A percentile compares a stretch with the other conserved stretches of the same genome.
Evolutionary conservation across 2,113 vertebrate genomes (phyloP).

Genomic region (Cairina moschata): DNA sequence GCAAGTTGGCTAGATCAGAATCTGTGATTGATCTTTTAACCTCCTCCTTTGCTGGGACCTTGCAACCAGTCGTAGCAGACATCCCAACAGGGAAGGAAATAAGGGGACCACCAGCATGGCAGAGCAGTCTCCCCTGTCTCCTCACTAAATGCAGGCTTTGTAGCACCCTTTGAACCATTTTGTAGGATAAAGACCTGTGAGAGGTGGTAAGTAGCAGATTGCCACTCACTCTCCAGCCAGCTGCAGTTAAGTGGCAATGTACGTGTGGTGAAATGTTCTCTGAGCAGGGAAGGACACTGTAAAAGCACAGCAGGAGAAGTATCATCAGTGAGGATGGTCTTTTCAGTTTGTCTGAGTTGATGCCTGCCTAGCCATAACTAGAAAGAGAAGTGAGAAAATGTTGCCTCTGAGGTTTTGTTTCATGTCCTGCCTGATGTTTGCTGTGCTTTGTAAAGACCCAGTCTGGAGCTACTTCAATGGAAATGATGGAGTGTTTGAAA

Average conservation of each 20-base stretch:
- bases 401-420: slow-evolving; percentile 10
- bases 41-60: background rate
- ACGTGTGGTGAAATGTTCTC: background rate
- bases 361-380: background rate
- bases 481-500: background rate
- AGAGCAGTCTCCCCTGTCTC: background rate
- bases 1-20: background rate
- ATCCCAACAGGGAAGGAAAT: background rate
- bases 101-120: accelerated
- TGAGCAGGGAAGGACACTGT: background rate
- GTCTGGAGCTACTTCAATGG: background rate
- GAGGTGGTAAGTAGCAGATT: background rate
- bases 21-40: background rate
- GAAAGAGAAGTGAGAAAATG: slow-evolving; percentile 26
- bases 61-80: background rate
- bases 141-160: accelerated
- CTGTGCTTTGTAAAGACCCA: background rate
- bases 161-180: background rate
- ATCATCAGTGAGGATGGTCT: accelerated
- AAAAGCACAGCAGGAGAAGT: background rate
- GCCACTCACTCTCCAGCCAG: background rate
- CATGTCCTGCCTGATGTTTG: background rate
- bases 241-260: background rate
- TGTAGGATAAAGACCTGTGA: background rate
- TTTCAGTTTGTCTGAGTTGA: background rate